A percentile compares a stretch with the other conserved stretches of the same genome.
Conservation (phyloP, 1,140 invertebrate species). For the Pseudachorutes palmiensis region DNA sequence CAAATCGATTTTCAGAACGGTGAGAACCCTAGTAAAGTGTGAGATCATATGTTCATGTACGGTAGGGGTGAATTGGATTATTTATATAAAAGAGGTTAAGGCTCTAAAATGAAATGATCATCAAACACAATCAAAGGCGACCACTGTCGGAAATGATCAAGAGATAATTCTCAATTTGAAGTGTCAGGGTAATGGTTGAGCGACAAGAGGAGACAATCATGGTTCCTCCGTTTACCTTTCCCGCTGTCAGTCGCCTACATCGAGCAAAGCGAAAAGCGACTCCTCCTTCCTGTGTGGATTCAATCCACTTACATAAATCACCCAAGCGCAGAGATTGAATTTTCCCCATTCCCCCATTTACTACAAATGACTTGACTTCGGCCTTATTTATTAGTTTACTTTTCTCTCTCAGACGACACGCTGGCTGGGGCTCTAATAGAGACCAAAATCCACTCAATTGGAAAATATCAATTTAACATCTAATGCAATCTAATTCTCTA, state of each 20-base stretch:
- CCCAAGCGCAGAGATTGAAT: conserved; percentile 12
- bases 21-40: no score
- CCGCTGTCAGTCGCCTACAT: no score
- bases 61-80: no score
- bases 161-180: conserved; percentile 37
- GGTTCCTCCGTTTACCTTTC: not conserved
- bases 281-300: conserved; percentile 2
- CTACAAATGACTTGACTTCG: not conserved
- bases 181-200: conserved; percentile 9
- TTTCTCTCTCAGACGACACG: not conserved
- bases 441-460: not conserved
- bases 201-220: not conserved
- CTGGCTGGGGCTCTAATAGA: not conserved
- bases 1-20: no score
- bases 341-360: conserved; percentile 6
- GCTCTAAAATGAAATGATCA: not conserved
- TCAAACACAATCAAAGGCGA: conserved; percentile 29
- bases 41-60: no score
- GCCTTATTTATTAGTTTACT: conserved; percentile 10
- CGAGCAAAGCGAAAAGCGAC: no score
- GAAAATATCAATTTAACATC: conserved; percentile 1
- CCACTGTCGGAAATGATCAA: conserved; percentile 34
- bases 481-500: no score
- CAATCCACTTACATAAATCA: conserved; percentile 12
- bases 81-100: no score